These are phyloP conservation scores for Glossophaga mutica DNA, from an alignment of 2,797 vertebrate species.

Conservation along the genomic window DNA sequence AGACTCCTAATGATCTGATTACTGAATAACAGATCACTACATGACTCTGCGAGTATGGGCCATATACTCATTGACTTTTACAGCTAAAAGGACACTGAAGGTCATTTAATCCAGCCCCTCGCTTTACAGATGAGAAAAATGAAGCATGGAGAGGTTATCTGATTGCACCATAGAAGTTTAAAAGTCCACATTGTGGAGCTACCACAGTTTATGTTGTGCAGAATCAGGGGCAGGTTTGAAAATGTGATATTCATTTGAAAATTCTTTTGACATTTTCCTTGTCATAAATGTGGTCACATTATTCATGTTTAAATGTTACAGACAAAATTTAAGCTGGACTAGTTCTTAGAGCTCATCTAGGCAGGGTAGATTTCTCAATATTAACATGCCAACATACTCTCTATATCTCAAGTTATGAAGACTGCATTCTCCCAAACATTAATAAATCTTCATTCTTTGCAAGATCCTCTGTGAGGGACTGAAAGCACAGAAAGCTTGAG, in stretches of 20 bases:
- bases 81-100: background rate
- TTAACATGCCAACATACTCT: background rate
- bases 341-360: background rate
- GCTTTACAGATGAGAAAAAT: background rate
- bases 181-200: background rate
- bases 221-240: background rate
- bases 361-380: background rate
- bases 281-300: background rate
- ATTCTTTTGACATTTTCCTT: background rate
- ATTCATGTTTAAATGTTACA: background rate
- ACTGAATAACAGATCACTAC: background rate
- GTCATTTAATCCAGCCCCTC: background rate
- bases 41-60: background rate
- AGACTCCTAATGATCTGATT: background rate
- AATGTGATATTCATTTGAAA: background rate
- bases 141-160: background rate
- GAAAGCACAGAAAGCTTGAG: background rate
- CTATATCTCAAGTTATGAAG: background rate
- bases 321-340: background rate
- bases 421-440: background rate
- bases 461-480: background rate
- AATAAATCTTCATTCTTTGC: background rate
- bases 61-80: background rate
- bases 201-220: background rate
- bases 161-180: background rate